Evolutionary conservation across 2,888 invertebrate species (phyloP).

Genomic region (Drosophila ezoana): DNA sequence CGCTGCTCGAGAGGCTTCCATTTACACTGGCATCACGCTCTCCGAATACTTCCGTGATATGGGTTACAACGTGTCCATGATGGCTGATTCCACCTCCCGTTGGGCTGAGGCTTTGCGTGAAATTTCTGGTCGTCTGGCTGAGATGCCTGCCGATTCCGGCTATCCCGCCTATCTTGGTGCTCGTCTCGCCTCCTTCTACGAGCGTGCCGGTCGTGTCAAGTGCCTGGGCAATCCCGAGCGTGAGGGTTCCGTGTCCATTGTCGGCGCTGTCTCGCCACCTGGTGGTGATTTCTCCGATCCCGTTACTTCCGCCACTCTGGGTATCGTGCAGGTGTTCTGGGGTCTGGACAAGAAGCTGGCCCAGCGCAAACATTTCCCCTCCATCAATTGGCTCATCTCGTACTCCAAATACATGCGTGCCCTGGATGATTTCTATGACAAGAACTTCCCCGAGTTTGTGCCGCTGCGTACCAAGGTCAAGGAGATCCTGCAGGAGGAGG

Average conservation of each 20-base stretch:
- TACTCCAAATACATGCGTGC: constrained; percentile 99
- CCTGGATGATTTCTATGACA: constrained; percentile 99
- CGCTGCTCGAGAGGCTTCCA: constrained; percentile 99
- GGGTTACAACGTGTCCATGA: constrained; percentile 99
- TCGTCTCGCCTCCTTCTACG: constrained; percentile 99
- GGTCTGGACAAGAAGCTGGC: constrained; percentile 99
- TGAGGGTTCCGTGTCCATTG: constrained; percentile 99
- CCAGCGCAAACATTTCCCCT: constrained; percentile 99
- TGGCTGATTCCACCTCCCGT: constrained; percentile 99
- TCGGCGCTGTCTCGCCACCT: constrained; percentile 99
- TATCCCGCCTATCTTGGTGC: constrained; percentile 99
- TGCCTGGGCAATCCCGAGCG: constrained; percentile 99
- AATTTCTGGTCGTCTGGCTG: constrained; percentile 99
- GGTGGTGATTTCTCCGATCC: constrained; percentile 99
- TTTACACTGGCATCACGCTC: constrained; percentile 99
- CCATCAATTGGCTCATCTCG: constrained; percentile 99
- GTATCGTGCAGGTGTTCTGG: constrained; percentile 99
- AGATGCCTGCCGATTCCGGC: constrained; percentile 99
- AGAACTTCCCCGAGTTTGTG: constrained; percentile 98
- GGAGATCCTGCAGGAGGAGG: constrained; percentile 99
- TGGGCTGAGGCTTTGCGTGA: constrained; percentile 99
- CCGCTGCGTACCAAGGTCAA: constrained; percentile 97
- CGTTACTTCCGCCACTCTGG: constrained; percentile 98
- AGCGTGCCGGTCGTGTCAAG: constrained; percentile 98
- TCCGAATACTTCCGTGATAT: constrained; percentile 99